Percentiles rank a stretch among this genome's conserved stretches.
phyloP scores from a whole-genome alignment of 2,113 vertebrate genomes.

The Psilopsiagon aurifrons region DNA sequence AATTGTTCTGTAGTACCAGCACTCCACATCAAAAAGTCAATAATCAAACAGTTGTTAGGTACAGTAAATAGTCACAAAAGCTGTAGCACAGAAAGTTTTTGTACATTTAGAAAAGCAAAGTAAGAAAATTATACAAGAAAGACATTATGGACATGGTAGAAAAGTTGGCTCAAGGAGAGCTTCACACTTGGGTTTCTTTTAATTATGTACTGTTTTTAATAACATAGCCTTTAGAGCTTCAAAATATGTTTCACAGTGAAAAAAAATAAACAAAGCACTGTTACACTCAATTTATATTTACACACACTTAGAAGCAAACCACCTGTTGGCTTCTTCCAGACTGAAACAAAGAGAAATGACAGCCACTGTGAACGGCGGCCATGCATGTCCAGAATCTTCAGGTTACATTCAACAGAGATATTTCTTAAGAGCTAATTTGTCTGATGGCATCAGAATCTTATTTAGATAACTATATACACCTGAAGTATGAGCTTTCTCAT shows the following conservation, averaged over 20 bases:
- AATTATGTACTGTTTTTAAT: conserved; percentile 31
- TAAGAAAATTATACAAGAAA: conserved; percentile 4
- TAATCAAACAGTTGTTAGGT: background rate
- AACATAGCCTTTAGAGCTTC: conserved; percentile 45
- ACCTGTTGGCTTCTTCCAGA: background rate
- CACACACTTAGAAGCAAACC: conserved; percentile 34
- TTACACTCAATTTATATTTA: conserved; percentile 46
- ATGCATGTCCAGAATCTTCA: background rate
- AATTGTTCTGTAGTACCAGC: conserved; percentile 1
- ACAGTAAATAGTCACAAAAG: conserved; percentile 17
- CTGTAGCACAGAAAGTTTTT: background rate
- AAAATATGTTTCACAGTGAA: conserved; percentile 66
- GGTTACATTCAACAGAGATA: conserved; percentile 26
- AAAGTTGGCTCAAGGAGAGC: conserved; percentile 44
- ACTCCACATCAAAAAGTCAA: background rate
- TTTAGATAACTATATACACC: background rate
- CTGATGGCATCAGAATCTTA: background rate
- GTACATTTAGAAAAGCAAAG: conserved; percentile 17
- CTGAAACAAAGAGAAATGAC: background rate
- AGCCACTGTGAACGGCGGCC: background rate
- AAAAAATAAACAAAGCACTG: conserved; percentile 38
- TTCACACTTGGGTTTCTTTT: conserved; percentile 1
- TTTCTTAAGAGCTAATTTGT: background rate
- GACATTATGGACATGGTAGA: background rate
- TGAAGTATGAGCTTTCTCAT: background rate